Percentiles rank a stretch among this genome's conserved stretches.
phyloP scores from a whole-genome alignment of 2,797 vertebrate genomes.

The Smutsia gigantea region DNA sequence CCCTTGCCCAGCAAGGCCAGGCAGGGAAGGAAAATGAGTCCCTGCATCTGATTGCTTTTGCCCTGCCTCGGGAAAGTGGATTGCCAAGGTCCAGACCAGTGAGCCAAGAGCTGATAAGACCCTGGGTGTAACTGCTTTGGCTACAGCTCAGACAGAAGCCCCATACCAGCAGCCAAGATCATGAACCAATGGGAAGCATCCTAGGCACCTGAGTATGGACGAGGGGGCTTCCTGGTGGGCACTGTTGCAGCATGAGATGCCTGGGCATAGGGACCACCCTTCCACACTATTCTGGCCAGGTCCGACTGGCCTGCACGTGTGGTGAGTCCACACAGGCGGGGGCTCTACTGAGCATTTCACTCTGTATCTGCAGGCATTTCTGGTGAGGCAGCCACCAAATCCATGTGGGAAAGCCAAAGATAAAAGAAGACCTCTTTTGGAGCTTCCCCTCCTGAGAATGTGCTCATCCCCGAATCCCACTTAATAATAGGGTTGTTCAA shows the following conservation, averaged over 20 bases:
- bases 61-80: not conserved
- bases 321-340: not conserved
- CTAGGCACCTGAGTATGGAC: accelerated
- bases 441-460: not conserved
- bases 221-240: not conserved
- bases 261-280: accelerated
- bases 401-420: not conserved
- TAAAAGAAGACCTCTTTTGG: not conserved
- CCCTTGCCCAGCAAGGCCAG: conserved; percentile 32
- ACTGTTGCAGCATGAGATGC: accelerated
- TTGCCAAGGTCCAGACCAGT: not conserved
- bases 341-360: not conserved
- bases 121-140: not conserved
- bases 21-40: not conserved
- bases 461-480: not conserved
- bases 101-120: not conserved
- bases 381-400: not conserved
- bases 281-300: not conserved
- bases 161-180: not conserved
- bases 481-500: not conserved
- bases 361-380: not conserved
- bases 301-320: accelerated
- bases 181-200: not conserved
- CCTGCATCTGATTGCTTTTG: not conserved
- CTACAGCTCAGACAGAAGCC: not conserved